A percentile compares a stretch with the other conserved stretches of the same genome.
Conservation (phyloP, 2,888 invertebrate species). For the Synergus umbraculus region DNA sequence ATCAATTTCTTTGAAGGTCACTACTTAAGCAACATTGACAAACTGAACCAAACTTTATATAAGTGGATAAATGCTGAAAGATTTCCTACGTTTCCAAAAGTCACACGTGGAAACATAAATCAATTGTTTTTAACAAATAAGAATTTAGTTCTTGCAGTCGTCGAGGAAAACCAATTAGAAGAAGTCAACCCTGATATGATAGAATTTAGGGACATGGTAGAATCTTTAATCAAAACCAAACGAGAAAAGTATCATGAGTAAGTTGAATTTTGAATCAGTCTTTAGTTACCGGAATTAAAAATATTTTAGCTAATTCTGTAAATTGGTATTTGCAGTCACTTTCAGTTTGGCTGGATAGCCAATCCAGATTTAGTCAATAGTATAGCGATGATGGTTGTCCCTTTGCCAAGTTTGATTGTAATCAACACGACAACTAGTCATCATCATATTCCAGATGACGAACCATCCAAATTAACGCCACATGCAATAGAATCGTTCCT, state of each 20-base stretch:
- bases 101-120: conserved; percentile 90
- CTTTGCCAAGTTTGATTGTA: conserved; percentile 91
- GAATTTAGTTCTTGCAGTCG: conserved; percentile 91
- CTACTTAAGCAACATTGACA: conserved; percentile 75
- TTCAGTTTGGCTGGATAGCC: conserved; percentile 98
- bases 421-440: conserved; percentile 95
- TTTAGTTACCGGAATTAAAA: neutral
- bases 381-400: conserved; percentile 92
- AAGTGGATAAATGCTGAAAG: conserved; percentile 94
- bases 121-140: conserved; percentile 91
- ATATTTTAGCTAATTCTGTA: conserved; percentile 41
- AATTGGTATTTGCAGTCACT: conserved; percentile 77
- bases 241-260: conserved; percentile 88
- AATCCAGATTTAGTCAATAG: conserved; percentile 94
- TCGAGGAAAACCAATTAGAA: conserved; percentile 91
- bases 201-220: conserved; percentile 91
- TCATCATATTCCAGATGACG: conserved; percentile 93
- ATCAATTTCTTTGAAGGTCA: conserved; percentile 59
- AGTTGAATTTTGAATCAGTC: conserved; percentile 55
- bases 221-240: conserved; percentile 86
- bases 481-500: conserved; percentile 88
- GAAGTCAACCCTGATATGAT: conserved; percentile 89
- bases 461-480: conserved; percentile 88
- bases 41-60: conserved; percentile 85
- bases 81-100: conserved; percentile 92